Base-by-base conservation (phyloP, 64 coral and sea anemone genomes). In the Stichodactyla mertensii region DNA sequence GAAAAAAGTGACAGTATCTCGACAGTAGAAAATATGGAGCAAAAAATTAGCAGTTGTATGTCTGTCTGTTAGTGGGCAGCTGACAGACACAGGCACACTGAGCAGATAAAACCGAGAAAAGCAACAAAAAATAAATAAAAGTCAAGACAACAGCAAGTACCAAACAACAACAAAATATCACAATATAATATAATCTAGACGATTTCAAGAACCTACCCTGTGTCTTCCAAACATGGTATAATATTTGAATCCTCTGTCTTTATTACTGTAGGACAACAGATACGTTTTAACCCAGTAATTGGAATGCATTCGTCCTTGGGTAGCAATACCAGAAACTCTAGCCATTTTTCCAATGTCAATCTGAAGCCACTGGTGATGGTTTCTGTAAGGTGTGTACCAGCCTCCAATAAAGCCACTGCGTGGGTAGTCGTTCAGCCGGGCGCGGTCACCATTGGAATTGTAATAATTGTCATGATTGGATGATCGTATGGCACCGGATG, bases 241-340 rank as follows among this genome's bases (percentile, higher is more conserved):
- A 4, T 87, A 74, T 77, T 67, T 93, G 23, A 97, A 97, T 16
- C 87, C 87, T 19, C 64, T 78, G 56, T 80, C 88, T 31, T 88
- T 80, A 26, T 69, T 66, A 62, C 94, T 93, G 18, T 90, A 92
- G 6, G 87, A 87, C 52, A 97, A 5, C 1, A 84, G 74, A 51
- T 93, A 97, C 18, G 86, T 90, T 28, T 86, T 93, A 16, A 97
- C 94, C 85, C 86, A 97, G 20, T 97, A 89, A 10, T 93, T 87
- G 16, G 94, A 78, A 80, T 89, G 91, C 77, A 88, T 87, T 55
- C 94, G 52, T 52, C 94, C 94, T 77, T 87, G 86, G 4, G 86
- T 87, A 52, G 86, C 86, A 79, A 87, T 87, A 19, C 86, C 86
- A 26, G 66, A 55, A 18, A 87, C 74, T 24, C 52, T 51, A 36